A percentile compares a stretch with the other conserved stretches of the same genome.
phyloP scores from a whole-genome alignment of 2,888 invertebrate species.

The Myathropa florea region DNA sequence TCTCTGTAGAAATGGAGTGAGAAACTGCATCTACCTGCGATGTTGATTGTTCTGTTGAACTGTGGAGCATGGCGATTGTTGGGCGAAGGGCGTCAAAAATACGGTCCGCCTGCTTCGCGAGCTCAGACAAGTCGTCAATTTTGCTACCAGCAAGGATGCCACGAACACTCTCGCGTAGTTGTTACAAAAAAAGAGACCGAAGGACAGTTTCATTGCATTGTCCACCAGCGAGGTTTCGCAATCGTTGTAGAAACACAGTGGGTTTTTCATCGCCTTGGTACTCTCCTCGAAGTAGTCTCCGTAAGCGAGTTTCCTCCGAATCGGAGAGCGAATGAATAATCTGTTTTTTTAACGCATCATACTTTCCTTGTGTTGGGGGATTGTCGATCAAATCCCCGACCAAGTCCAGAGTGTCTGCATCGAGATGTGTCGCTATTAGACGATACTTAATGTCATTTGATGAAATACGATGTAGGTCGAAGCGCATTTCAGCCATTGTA shows the following conservation, averaged over 20 bases:
- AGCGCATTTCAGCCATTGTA: constrained; percentile 1
- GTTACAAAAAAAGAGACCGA: constrained; percentile 28
- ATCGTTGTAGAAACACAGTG: constrained; percentile 23
- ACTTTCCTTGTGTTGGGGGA: constrained; percentile 15
- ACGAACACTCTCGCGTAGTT: constrained; percentile 34
- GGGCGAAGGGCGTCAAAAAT: not conserved
- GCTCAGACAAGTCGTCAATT: not conserved
- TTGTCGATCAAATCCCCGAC: constrained; percentile 22
- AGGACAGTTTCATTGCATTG: constrained; percentile 33
- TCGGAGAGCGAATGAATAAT: constrained; percentile 28
- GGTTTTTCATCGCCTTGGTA: constrained; percentile 34
- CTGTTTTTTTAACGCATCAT: constrained; percentile 29
- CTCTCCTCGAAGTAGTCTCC: constrained; percentile 24
- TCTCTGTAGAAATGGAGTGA: too few species aligned
- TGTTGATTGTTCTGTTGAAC: not conserved
- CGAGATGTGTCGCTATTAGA: not conserved
- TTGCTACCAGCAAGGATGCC: constrained; percentile 22
- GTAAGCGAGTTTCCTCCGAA: constrained; percentile 30
- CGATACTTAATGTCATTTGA: not conserved
- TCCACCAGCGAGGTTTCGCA: constrained; percentile 22
- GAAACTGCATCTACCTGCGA: not conserved
- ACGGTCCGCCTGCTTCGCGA: not conserved
- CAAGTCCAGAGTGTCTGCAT: constrained; percentile 15
- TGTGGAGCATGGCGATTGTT: not conserved
- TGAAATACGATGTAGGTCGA: not conserved